Evolutionary conservation across 1,140 invertebrate genomes (phyloP), one percentile per base, ranked within the genome.

Genomic region (Phymorhynchus buccinoides): DNA sequence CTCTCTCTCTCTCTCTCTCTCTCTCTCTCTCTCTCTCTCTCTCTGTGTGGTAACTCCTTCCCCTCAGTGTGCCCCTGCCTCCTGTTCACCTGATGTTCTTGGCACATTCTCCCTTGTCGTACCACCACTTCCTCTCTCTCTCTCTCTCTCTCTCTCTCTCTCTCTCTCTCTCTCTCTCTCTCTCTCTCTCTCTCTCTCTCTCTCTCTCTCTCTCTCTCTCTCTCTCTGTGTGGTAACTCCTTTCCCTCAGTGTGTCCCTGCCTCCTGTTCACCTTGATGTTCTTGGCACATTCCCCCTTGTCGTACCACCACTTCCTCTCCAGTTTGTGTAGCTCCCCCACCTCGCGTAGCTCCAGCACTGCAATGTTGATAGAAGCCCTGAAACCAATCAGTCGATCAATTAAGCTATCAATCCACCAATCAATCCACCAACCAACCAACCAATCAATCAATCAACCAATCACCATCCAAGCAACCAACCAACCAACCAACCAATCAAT

Each of bases 181-280:
- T 66, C 30, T 35, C 77, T 71, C 41, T 88, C 7, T 35, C 87
- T n/a, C 83, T 73, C 6, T 84, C n/a, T n/a, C 90, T 90, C 56
- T 97, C 97, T 92, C 91, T 88, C 41, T 91, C 91, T 44, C 92
- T 92, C 32, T 91, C 91, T 84, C 91, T 90, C 93, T 92, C 93
- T 92, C 92, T 93, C 88, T 90, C 91, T 77, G 90, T 88, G 85
- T 92, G 88, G n/a, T n/a, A n/a, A n/a, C n/a, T n/a, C n/a, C n/a
- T n/a, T 18, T 16, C 30, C 30, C 16, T 66, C 30, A n/a, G 78
- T 71, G 32, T 88, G n/a, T 35, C 87, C n/a, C 83, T 73, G 3
- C 82, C n/a, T n/a, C 90, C 30, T 66, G 16, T 66, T 66, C 30
- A 82, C 78, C 41, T 88, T 80, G n/a, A 56, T 86, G 35, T 85